phyloP scores from a whole-genome alignment of 2,113 vertebrate genomes.

The Xenopus borealis region DNA sequence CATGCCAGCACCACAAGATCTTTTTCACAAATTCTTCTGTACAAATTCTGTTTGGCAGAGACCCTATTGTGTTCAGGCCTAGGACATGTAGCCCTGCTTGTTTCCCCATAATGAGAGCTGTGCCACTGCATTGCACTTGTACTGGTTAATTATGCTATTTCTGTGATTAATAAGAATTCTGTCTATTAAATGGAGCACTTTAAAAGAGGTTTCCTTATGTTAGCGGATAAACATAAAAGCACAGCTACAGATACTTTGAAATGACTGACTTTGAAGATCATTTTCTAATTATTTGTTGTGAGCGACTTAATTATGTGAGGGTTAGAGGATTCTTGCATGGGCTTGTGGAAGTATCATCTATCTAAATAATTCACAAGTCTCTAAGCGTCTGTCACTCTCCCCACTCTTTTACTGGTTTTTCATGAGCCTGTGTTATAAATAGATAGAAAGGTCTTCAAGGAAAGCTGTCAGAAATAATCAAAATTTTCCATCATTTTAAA shows the following conservation, averaged over 20 bases:
- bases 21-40: too few species aligned
- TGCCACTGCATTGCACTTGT: too few species aligned
- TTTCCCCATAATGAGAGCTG: too few species aligned
- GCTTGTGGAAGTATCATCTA: constrained; percentile 22
- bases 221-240: constrained; percentile 26
- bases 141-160: constrained; percentile 13
- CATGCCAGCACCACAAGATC: too few species aligned
- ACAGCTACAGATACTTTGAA: constrained; percentile 8
- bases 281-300: constrained; percentile 13
- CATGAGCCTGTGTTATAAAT: constrained; percentile 14
- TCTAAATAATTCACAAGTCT: constrained; percentile 27
- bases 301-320: constrained; percentile 9
- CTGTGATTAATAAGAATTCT: neutral
- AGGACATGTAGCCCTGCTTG: too few species aligned
- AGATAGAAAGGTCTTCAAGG: constrained; percentile 25
- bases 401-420: neutral
- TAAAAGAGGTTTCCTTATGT: neutral
- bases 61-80: too few species aligned
- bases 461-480: constrained; percentile 13
- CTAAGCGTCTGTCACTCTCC: constrained; percentile 9
- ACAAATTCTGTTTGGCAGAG: too few species aligned
- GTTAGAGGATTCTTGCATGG: constrained; percentile 6
- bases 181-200: constrained; percentile 5
- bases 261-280: constrained; percentile 22
- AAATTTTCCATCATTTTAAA: constrained; percentile 2